Base-by-base conservation (phyloP, 1,140 invertebrate genomes). In the Heliconius himera region DNA sequence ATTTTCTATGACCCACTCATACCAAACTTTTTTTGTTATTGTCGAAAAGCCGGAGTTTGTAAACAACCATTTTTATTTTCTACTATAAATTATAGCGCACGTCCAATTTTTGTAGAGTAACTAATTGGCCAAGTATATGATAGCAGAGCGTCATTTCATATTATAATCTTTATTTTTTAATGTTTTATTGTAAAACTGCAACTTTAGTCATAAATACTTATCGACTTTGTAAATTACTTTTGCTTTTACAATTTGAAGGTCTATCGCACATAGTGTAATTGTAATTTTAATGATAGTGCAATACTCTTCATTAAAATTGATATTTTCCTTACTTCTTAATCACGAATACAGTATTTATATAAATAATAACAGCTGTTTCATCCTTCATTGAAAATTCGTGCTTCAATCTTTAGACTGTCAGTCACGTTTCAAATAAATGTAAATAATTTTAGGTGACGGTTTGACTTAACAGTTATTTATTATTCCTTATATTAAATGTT, bases 371-470 rank as follows among this genome's bases (percentile, higher is more conserved):
- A 49, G 60, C 79, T 72, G 74, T 79, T 79, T 56, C 81, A 82
- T 79, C 77, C 71, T 82, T 82, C 81, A 82, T 79, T 82, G 81
- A 71, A 71, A 82, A 77, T 77, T 79, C 77, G 74, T 82, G 81
- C 81, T 54, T 73, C 41, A 70, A 80, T 72, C 75, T 77, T 78
- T 78, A 81, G 70, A 54, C 41, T 81, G 66, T 78, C 76, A 75
- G 80, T 81, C 80, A 81, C 80, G 80, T 81, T 81, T 76, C 56
- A 78, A 81, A 78, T 81, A 78, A 76, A 78, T 70, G 51, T 70
- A 46, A 72, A 20, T 78, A 78, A 73, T 78, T 76, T 81, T 73
- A 56, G 74, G 49, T 46, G 41, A 38, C 49, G 29, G 38, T 70
- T 38, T 73, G 74, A 72, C 74, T 75, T 72, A 75, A 79, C 26